A percentile compares a stretch with the other conserved stretches of the same genome.
phyloP scores from a whole-genome alignment of 2,888 invertebrate genomes.

The Tolmerus cingulatus region DNA sequence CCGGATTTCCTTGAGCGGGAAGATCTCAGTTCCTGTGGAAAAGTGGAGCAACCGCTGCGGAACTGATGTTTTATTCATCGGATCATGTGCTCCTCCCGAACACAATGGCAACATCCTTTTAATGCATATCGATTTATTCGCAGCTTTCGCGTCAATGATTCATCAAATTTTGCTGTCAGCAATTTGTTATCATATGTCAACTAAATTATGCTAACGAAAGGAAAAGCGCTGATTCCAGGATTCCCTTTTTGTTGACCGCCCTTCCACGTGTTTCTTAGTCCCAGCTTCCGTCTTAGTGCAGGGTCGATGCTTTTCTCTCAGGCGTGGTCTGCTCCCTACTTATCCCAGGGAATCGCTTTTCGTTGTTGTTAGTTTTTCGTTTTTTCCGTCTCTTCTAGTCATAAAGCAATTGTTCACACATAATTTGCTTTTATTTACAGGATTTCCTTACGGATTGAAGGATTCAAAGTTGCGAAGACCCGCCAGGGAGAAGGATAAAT shows the following conservation, averaged over 20 bases:
- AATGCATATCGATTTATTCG: conserved; percentile 15
- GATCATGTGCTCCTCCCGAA: neutral
- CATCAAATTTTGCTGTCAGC: conserved; percentile 44
- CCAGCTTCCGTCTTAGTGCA: neutral
- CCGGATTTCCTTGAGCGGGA: neutral
- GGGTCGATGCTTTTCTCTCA: neutral
- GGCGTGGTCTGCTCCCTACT: neutral
- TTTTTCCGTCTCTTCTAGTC: neutral
- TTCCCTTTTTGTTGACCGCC: conserved; percentile 7
- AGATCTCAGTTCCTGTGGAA: neutral
- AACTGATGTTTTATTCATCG: conserved; percentile 5
- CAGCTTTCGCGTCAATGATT: conserved; percentile 44
- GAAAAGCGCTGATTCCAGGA: conserved; percentile 36
- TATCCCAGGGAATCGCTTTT: neutral
- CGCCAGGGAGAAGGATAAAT: conserved; percentile 22
- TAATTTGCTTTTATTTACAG: conserved; percentile 32
- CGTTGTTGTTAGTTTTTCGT: neutral
- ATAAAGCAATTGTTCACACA: conserved; percentile 1
- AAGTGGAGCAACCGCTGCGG: neutral
- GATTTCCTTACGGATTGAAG: neutral
- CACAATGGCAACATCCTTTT: neutral
- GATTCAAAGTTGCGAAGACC: conserved; percentile 6
- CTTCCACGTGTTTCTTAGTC: neutral
- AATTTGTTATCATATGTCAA: conserved; percentile 47
- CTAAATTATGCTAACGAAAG: conserved; percentile 43